These are phyloP conservation scores for Agriopis aurantiaria DNA, from an alignment of 2,888 invertebrate species.

Conservation along the genomic window DNA sequence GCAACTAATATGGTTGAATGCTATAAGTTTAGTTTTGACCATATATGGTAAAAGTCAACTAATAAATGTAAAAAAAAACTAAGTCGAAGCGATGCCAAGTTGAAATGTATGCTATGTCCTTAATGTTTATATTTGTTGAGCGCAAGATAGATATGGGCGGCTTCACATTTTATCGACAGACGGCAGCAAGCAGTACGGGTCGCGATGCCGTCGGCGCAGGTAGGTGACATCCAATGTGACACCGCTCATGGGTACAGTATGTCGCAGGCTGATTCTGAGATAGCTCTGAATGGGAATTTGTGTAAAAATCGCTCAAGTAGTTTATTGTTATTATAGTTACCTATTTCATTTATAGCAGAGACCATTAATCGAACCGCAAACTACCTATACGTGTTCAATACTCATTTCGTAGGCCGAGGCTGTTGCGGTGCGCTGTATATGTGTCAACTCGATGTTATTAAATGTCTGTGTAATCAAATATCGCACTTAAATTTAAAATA, in stretches of 20 bases:
- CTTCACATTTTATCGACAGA: conserved; percentile 6
- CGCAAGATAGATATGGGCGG: conserved; percentile 1
- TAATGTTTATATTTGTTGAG: conserved; percentile 24
- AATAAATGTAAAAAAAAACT: neutral
- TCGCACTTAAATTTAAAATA: conserved; percentile 60
- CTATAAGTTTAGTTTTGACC: no score
- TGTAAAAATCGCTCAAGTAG: conserved; percentile 31
- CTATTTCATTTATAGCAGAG: conserved; percentile 20
- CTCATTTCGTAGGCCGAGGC: conserved; percentile 59
- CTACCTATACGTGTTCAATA: conserved; percentile 18
- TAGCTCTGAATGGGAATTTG: conserved; percentile 8
- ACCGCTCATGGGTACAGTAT: conserved; percentile 8
- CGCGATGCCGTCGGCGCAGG: no score
- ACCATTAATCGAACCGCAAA: conserved; percentile 2
- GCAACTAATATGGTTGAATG: neutral
- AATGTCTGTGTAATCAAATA: conserved; percentile 53
- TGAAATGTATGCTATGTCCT: neutral
- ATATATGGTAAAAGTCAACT: no score
- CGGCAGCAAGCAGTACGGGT: no score
- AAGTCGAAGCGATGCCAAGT: conserved; percentile 2
- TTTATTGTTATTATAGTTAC: conserved; percentile 21
- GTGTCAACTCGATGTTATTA: conserved; percentile 60
- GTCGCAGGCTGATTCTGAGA: conserved; percentile 22
- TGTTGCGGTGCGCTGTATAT: conserved; percentile 66
- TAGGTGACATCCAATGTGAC: neutral